phyloP scores from a whole-genome alignment of 30 jellyfish, hydroid and myxozoan genomes.

The Calvadosia cruxmelitensis region DNA sequence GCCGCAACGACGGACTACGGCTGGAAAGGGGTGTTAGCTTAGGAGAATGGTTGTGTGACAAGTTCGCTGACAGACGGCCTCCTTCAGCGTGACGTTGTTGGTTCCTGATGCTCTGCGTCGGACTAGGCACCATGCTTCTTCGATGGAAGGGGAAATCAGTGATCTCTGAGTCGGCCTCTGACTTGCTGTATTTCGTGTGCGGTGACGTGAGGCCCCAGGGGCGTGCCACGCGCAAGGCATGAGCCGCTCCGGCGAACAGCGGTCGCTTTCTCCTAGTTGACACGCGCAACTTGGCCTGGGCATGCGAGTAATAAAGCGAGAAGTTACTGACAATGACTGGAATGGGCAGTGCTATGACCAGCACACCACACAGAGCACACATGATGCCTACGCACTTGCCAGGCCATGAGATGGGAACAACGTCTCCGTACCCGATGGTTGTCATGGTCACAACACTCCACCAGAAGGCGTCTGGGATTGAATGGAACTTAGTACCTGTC shows the following conservation, averaged over 20 bases:
- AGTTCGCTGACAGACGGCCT: not conserved
- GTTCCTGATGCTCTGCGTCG: not conserved
- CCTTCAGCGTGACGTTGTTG: not conserved
- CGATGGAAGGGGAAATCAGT: slow-evolving; percentile 32
- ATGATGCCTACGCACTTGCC: slow-evolving; percentile 75
- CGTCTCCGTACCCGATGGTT: slow-evolving; percentile 85
- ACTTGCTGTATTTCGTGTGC: slow-evolving; percentile 29
- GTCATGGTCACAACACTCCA: slow-evolving; percentile 96
- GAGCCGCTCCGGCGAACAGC: slow-evolving; percentile 40
- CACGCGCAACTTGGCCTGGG: slow-evolving; percentile 65
- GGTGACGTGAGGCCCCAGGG: slow-evolving; percentile 47
- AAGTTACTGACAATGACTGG: slow-evolving; percentile 84
- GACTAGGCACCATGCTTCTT: slow-evolving; percentile 19
- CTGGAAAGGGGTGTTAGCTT: slow-evolving; percentile 7
- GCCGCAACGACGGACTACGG: slow-evolving; percentile 2
- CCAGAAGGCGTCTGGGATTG: slow-evolving; percentile 90
- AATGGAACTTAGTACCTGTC: slow-evolving; percentile 39
- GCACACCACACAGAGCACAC: slow-evolving; percentile 92
- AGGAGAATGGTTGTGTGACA: slow-evolving; percentile 2
- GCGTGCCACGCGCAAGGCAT: slow-evolving; percentile 56
- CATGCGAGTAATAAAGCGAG: slow-evolving; percentile 73
- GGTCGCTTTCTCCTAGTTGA: slow-evolving; percentile 49
- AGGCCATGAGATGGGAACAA: slow-evolving; percentile 65
- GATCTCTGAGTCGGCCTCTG: slow-evolving; percentile 32
- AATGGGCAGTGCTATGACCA: slow-evolving; percentile 72